phyloP scores from a whole-genome alignment of 2,888 invertebrate species.

The Dione vanillae region DNA sequence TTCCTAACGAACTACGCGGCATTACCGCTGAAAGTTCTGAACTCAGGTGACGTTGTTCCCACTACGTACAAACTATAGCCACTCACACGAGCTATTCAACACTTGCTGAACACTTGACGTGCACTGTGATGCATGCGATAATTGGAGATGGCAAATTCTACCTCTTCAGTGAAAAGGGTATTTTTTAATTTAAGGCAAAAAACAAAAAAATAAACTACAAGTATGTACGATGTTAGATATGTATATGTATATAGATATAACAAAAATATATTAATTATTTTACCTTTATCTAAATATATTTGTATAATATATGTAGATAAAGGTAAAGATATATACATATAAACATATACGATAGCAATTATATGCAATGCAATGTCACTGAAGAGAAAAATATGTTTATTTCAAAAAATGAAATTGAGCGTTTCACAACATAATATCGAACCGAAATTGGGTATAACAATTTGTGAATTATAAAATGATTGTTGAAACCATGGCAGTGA shows the following conservation, averaged over 20 bases:
- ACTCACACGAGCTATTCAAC: slow-evolving; percentile 38
- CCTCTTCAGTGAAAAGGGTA: slow-evolving; percentile 13
- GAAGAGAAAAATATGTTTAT: not conserved
- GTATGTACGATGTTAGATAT: too few species aligned
- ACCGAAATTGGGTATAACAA: slow-evolving; percentile 3
- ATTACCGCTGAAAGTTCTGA: slow-evolving; percentile 67
- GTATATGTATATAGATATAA: too few species aligned
- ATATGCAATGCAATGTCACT: too few species aligned
- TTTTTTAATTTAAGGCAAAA: not conserved
- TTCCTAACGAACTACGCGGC: slow-evolving; percentile 63
- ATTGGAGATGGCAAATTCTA: slow-evolving; percentile 31
- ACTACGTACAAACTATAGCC: slow-evolving; percentile 57
- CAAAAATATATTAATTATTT: too few species aligned
- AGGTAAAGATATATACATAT: too few species aligned
- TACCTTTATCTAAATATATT: too few species aligned
- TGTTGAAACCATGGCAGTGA: slow-evolving; percentile 32
- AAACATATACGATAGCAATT: too few species aligned
- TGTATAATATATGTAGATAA: too few species aligned
- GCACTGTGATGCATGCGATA: slow-evolving; percentile 31
- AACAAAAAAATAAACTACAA: not conserved
- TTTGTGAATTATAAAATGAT: slow-evolving; percentile 28
- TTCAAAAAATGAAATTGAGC: not conserved
- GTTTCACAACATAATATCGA: slow-evolving; percentile 11
- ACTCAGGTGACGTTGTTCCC: slow-evolving; percentile 79
- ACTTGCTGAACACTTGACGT: slow-evolving; percentile 30